phyloP scores from a whole-genome alignment of 2,888 invertebrate genomes.

The Latrodectus elegans region DNA sequence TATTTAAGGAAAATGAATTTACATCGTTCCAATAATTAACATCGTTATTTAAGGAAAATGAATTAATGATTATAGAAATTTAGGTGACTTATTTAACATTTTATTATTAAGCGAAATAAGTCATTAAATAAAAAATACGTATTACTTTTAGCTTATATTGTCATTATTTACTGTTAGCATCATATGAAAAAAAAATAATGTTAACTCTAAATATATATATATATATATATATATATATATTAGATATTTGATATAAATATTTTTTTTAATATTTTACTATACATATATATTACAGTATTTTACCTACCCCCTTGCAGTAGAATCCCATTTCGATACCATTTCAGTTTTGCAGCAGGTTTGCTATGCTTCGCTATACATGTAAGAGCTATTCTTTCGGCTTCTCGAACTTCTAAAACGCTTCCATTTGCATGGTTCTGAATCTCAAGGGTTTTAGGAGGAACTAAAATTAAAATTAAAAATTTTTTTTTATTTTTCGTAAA shows the following conservation, averaged over 20 bases:
- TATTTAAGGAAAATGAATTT: too few species aligned
- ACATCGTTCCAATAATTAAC: too few species aligned
- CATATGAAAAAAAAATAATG: too few species aligned
- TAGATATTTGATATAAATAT: not conserved
- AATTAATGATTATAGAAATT: too few species aligned
- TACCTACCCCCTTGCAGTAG: slow-evolving; percentile 60
- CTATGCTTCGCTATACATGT: slow-evolving; percentile 89
- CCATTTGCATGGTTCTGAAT: slow-evolving; percentile 86
- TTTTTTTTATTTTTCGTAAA: not conserved
- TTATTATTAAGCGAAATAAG: too few species aligned
- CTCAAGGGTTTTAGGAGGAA: slow-evolving; percentile 90
- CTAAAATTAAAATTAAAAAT: slow-evolving; percentile 79
- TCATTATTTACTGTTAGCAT: too few species aligned
- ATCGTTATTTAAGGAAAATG: too few species aligned
- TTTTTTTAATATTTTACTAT: too few species aligned
- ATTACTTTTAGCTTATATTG: too few species aligned
- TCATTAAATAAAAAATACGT: too few species aligned
- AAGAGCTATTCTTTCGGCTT: slow-evolving; percentile 83
- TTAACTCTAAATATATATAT: not conserved
- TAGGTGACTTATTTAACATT: too few species aligned
- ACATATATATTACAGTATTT: not conserved
- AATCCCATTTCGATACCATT: slow-evolving; percentile 70
- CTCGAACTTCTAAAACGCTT: slow-evolving; percentile 85
- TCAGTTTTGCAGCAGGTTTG: slow-evolving; percentile 86
- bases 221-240: slow-evolving; percentile 1